phyloP scores from a whole-genome alignment of 2,797 vertebrate species.

The Aulostomus chinensis region DNA sequence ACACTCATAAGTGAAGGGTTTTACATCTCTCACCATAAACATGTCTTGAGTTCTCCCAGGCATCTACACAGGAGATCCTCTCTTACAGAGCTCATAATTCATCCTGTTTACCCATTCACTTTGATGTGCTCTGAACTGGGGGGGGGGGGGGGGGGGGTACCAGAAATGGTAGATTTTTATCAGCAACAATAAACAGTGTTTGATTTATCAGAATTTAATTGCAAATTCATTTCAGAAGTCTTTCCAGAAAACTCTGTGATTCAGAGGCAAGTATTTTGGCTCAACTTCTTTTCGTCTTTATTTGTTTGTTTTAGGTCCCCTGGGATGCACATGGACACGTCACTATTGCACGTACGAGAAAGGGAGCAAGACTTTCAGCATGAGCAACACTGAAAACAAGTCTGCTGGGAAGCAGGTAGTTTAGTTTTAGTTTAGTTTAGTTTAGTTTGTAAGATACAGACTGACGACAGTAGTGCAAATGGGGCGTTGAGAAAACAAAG shows the following conservation, averaged over 20 bases:
- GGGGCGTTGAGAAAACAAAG: conserved; percentile 46
- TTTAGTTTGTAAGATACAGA: no score
- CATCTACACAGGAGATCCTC: conserved; percentile 48
- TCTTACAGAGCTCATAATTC: conserved; percentile 62
- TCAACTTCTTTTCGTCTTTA: conserved; percentile 13
- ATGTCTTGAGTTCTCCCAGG: conserved; percentile 58
- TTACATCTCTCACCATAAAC: conserved; percentile 70
- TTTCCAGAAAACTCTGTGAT: conserved; percentile 37
- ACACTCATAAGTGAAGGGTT: conserved; percentile 38
- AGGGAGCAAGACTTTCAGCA: conserved; percentile 91
- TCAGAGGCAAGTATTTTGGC: conserved; percentile 31
- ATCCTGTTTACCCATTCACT: conserved; percentile 67
- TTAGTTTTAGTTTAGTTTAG: background rate
- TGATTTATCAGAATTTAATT: conserved; percentile 62
- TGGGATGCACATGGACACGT: conserved; percentile 94
- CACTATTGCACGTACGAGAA: conserved; percentile 98
- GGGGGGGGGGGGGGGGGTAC: conserved; percentile 23
- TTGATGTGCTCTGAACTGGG: conserved; percentile 62
- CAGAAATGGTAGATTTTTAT: conserved; percentile 61
- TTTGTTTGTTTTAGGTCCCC: conserved; percentile 82
- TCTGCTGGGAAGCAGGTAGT: conserved; percentile 91
- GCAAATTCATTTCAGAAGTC: conserved; percentile 62
- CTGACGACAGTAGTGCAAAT: conserved; percentile 39
- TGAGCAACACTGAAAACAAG: conserved; percentile 94
- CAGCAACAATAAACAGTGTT: conserved; percentile 63